Evolutionary conservation across 2,888 invertebrate genomes (phyloP).

Genomic region (Netelia melanura): DNA sequence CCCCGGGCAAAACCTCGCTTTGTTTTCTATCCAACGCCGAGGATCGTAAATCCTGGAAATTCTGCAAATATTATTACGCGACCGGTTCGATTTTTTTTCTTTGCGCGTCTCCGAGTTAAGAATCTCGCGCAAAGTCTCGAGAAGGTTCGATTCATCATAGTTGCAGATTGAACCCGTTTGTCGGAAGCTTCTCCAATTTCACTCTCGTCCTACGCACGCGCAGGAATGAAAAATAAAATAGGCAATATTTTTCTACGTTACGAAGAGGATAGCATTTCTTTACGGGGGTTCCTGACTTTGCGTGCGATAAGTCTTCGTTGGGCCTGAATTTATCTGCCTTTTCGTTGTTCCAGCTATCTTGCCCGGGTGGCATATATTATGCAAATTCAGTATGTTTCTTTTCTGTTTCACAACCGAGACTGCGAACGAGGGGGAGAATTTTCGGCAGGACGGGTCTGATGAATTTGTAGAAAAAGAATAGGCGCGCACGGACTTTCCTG

Average conservation of each 20-base stretch:
- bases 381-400: slow-evolving; percentile 43
- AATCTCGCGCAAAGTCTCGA: neutral
- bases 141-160: neutral
- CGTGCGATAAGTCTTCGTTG: slow-evolving; percentile 21
- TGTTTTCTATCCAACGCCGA: neutral
- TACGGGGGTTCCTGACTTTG: neutral
- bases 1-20: slow-evolving; percentile 3
- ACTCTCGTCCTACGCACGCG: slow-evolving; percentile 22
- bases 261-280: neutral
- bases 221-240: slow-evolving; percentile 28
- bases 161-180: slow-evolving; percentile 24
- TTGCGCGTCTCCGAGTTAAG: slow-evolving; percentile 2
- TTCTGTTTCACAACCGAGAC: slow-evolving; percentile 13
- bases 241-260: slow-evolving; percentile 36
- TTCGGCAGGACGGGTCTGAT: neutral
- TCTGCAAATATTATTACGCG: no score
- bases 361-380: slow-evolving; percentile 30
- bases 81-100: neutral
- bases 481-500: neutral
- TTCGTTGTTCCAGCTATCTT: slow-evolving; percentile 22
- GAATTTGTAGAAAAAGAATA: neutral
- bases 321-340: slow-evolving; percentile 29
- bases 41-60: no score
- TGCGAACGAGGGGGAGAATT: neutral
- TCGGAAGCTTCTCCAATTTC: slow-evolving; percentile 50